Base-by-base conservation (phyloP, 2,113 vertebrate genomes). In the Trematomus loennbergii region DNA sequence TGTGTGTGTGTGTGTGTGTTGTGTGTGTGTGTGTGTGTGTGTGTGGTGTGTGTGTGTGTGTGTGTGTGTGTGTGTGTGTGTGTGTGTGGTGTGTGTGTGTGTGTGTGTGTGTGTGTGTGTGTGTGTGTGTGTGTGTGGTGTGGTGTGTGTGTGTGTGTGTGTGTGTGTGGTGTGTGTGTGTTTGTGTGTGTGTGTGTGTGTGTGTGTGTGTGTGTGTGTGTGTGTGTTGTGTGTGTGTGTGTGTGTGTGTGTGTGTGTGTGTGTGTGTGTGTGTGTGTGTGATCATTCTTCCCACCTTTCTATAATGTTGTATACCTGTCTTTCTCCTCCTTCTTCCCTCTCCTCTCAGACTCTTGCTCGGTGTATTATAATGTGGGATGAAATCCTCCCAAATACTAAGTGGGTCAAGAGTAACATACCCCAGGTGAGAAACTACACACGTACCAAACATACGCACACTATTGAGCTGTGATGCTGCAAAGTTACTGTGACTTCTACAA, bases 331-430 rank as follows among this genome's bases (percentile, higher is more conserved):
- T 10, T 68, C n/a, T 66, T 20, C 2, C 70, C 43, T 50, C 60
- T 18, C 25, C 76, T 63, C 45, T 67, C 88, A 99, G 98, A 99
- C 98, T 20, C 94, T 99, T 68, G 97, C 98, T 81, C 96, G 97
- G 46, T 98, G 97, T 88, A 95, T 99, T 76, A 99, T 99, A 92
- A 94, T 99, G 93, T 99, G 98, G 98, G 97, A 99, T 91, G 97
- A 99, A 89, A 99, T 99, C 90, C 90, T 98, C 72, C 98, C 98
- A 20, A 96, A 96, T 88, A 95, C 96, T 25, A 96, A 98, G 78
- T 99, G 98, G 98, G 96, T 99, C 78, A 97, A 97, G 83, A 97
- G 97, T 92, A 99, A 99, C 6, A 96, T 99, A 84, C 98, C 98
- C 82, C 96, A 98, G 83, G 98, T 99, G 91, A 93, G 95, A 88